Percentiles rank a stretch among this genome's conserved stretches.
phyloP scores from a whole-genome alignment of 2,113 vertebrate genomes.

The Cyrtonyx montezumae region DNA sequence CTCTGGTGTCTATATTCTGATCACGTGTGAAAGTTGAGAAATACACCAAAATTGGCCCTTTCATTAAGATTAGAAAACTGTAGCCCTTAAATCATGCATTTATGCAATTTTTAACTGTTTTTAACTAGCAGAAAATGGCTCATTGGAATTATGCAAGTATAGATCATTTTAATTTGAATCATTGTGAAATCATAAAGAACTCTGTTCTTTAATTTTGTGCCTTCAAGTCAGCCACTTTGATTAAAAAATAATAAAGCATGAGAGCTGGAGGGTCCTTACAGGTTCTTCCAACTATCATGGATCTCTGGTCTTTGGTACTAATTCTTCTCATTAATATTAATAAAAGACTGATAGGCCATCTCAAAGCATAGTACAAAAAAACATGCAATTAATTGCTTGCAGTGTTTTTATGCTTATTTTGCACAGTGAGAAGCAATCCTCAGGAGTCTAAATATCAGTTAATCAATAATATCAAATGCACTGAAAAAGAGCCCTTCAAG shows the following conservation, averaged over 20 bases:
- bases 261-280: constrained; percentile 77
- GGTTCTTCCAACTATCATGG: constrained; percentile 73
- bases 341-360: constrained; percentile 76
- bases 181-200: constrained; percentile 81
- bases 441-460: constrained; percentile 71
- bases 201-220: constrained; percentile 80
- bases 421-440: constrained; percentile 73
- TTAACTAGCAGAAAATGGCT: constrained; percentile 82
- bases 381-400: constrained; percentile 81
- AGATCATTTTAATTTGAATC: constrained; percentile 86
- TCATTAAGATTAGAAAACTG: constrained; percentile 77
- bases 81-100: constrained; percentile 75
- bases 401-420: constrained; percentile 82
- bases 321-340: constrained; percentile 84
- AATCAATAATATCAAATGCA: constrained; percentile 77
- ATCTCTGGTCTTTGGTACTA: constrained; percentile 79
- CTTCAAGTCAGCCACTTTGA: constrained; percentile 83
- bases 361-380: constrained; percentile 66
- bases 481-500: constrained; percentile 60
- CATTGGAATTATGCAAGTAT: constrained; percentile 77
- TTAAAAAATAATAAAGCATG: constrained; percentile 86
- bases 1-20: constrained; percentile 60
- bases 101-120: constrained; percentile 83
- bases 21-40: constrained; percentile 52
- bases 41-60: constrained; percentile 42